These are phyloP conservation scores for Eutrigla gurnardus DNA, from an alignment of 2,797 vertebrate genomes.

Conservation along the genomic window DNA sequence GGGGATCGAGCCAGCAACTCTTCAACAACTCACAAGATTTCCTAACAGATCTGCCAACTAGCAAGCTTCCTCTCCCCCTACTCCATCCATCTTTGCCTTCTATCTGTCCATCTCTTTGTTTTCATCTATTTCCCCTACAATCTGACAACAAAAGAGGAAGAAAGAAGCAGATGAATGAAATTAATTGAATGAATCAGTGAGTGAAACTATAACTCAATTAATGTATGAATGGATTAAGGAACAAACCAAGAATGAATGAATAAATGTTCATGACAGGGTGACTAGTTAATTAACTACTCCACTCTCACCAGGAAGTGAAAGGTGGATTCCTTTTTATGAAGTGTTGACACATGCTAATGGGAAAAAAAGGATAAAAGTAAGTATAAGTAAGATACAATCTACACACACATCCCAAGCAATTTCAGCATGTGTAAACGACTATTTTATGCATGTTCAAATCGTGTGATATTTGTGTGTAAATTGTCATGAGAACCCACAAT, in stretches of 20 bases:
- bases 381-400: slow-evolving; percentile 5
- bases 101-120: slow-evolving; percentile 41
- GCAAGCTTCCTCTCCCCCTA: slow-evolving; percentile 33
- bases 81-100: slow-evolving; percentile 28
- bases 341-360: slow-evolving; percentile 1
- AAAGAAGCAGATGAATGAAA: slow-evolving; percentile 17
- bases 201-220: background rate
- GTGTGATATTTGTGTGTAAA: too few species aligned
- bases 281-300: slow-evolving; percentile 12
- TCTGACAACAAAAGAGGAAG: slow-evolving; percentile 1
- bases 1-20: slow-evolving; percentile 65
- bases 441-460: too few species aligned
- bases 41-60: slow-evolving; percentile 46
- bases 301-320: slow-evolving; percentile 4
- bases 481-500: too few species aligned
- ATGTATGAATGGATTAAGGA: background rate
- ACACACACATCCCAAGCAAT: background rate
- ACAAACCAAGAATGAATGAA: too few species aligned
- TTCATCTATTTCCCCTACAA: slow-evolving; percentile 32
- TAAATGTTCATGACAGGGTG: slow-evolving; percentile 11
- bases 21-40: slow-evolving; percentile 49
- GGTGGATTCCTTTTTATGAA: slow-evolving; percentile 12
- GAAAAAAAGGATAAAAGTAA: background rate
- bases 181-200: slow-evolving; percentile 4
- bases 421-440: too few species aligned